A percentile compares a stretch with the other conserved stretches of the same genome.
phyloP scores from a whole-genome alignment of 35 echinoderm and acorn worm genomes.

The Stichopus chloronotus region DNA sequence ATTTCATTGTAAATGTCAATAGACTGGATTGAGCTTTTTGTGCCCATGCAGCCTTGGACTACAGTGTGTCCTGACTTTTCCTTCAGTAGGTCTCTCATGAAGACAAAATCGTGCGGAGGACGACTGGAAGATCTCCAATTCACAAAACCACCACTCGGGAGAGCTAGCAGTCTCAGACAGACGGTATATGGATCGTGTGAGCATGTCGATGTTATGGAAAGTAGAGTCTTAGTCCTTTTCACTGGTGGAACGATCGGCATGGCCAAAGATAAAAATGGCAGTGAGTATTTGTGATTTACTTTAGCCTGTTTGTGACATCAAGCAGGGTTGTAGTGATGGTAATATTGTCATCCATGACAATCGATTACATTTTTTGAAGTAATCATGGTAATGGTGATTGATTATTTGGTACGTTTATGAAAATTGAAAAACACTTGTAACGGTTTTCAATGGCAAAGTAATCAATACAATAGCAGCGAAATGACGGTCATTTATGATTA shows the following conservation, averaged over 20 bases:
- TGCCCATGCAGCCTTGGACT: too few relatives aligned
- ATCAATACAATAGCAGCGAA: too few relatives aligned
- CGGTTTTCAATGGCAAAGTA: too few relatives aligned
- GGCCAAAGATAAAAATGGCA: constrained; percentile 32
- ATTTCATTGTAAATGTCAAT: too few relatives aligned
- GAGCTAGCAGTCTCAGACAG: not conserved
- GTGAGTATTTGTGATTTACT: constrained; percentile 12
- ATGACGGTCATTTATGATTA: too few relatives aligned
- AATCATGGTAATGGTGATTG: too few relatives aligned
- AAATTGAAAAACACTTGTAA: too few relatives aligned
- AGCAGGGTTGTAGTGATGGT: not conserved
- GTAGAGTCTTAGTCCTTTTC: constrained; percentile 20
- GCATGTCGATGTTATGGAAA: constrained; percentile 32
- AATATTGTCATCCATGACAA: too few relatives aligned
- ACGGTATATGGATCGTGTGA: constrained; percentile 36
- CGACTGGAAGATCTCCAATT: not conserved
- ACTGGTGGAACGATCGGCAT: constrained; percentile 48
- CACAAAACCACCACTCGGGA: not conserved
- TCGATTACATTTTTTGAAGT: too few relatives aligned
- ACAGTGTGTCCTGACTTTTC: too few relatives aligned
- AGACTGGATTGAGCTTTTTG: too few relatives aligned
- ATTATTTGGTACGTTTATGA: too few relatives aligned
- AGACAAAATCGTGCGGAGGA: not conserved
- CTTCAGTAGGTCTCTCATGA: not conserved
- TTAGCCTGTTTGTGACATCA: not conserved